Base-by-base conservation (phyloP, 2,888 invertebrate genomes). In the Cybosia mesomella region DNA sequence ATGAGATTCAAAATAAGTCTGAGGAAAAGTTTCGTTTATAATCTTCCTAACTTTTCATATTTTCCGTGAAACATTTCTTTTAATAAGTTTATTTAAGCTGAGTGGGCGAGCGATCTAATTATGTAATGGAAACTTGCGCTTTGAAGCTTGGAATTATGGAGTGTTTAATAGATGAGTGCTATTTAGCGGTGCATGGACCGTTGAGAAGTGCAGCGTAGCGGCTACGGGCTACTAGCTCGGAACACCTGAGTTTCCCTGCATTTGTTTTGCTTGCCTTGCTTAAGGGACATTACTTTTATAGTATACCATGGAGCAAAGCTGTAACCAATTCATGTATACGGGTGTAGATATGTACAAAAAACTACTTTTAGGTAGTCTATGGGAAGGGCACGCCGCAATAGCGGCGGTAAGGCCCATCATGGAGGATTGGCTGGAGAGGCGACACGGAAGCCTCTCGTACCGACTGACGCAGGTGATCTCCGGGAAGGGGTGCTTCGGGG, bases 231-330 rank as follows among this genome's bases (percentile, higher is more conserved):
- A 88, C 83, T 89, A 87, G 92, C 85, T 88, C 88, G 91, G 91
- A 90, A 91, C 90, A 90, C 85, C 78, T 82, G 85, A 90, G 92
- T 94, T 94, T 93, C 92, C 91, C 91, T 87, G 82, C 86, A 80
- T 79, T 75, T 73, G 75, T 63, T 68, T 77, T 74, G 74, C 72
- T 79, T 58, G 22, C 36, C 39, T 39, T 70, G 60, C 58, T 61
- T 71, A 32, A 66, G 57, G 58, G 22, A 39, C 24, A 22, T 59
- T 39, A 24, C 22, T 59, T 24, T 59, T 9, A 24, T 39, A 5
- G 18, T 39, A 22, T 59, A 24, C 18, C 22, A n/a, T n/a, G n/a
- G 18, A 39, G 21, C 28, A 28, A 28, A 2, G 28, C 5, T 28
- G 28, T 4, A 28, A 28, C 5, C 28, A 28, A 28, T 28, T 28